These are phyloP conservation scores for Malacoraja senta DNA, from an alignment of 2,797 vertebrate species.

Conservation along the genomic window DNA sequence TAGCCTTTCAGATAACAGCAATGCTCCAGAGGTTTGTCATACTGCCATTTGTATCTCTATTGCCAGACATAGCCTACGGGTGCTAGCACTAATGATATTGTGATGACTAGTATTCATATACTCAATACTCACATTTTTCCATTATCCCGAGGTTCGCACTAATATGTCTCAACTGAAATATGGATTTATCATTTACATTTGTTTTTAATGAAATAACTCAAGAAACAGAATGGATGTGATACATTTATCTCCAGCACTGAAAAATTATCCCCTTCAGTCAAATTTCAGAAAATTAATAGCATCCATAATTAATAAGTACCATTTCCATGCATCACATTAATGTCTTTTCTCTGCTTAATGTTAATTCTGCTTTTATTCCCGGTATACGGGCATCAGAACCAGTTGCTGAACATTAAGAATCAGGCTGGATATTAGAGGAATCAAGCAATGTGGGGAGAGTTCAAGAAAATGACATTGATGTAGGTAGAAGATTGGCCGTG, in stretches of 20 bases:
- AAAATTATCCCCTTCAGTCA: not conserved
- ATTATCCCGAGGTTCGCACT: not conserved
- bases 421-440: too few relatives aligned
- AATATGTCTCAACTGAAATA: not conserved
- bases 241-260: not conserved
- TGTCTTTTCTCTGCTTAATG: not conserved
- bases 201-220: not conserved
- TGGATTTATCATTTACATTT: not conserved
- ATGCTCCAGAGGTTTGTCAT: not conserved
- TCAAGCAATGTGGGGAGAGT: too few relatives aligned
- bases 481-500: too few relatives aligned
- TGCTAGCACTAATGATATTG: not conserved
- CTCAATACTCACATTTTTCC: not conserved
- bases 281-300: not conserved
- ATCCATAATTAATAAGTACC: not conserved
- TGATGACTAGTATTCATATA: not conserved
- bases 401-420: too few relatives aligned
- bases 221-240: not conserved
- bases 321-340: not conserved
- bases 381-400: not conserved
- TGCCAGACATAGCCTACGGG: not conserved
- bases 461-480: too few relatives aligned
- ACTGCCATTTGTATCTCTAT: not conserved
- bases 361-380: not conserved
- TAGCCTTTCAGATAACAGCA: not conserved